Base-by-base conservation (phyloP, 2,888 invertebrate genomes). In the Polyommatus iphigenia region DNA sequence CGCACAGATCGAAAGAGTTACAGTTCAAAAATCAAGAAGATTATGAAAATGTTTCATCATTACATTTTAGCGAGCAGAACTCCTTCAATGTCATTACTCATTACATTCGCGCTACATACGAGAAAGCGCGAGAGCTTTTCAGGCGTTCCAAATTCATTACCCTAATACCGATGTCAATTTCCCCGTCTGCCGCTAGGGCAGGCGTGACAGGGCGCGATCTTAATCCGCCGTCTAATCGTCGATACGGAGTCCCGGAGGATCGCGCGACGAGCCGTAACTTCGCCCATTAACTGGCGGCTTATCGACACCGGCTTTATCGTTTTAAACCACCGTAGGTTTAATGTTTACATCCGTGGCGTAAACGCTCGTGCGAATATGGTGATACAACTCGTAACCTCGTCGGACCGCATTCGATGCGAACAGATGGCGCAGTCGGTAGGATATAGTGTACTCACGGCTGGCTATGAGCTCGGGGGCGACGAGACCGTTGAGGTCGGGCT, bases 401-500 rank as follows among this genome's bases (percentile, higher is more conserved):
- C 20, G 62, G 29, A 15, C 29, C 29, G 67, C 67, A 67, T 67
- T 32, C 29, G 15, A 29, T 18, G 15, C 29, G 67, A 67, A 32
- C 67, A 67, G 67, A 67, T 67, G 67, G 67, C 20, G 67, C 29
- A 15, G 67, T 67, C 67, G 67, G 67, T 67, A 29, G 15, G 13
- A 75, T 32, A 36, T 36, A 18, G 41, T 77, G 82, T 87, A 96
- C 97, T 96, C 93, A 99, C 99, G 98, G 90, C 96, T 96, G 82
- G 96, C 95, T 87, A 97, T 96, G 83, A 99, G 96, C 89, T 98
- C 98, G 18, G 97, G 96, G 80, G 97, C 96, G 84, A 98, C 97
- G 86, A 98, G 95, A 80, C 97, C 97, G 86, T 95, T 96, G 82
- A 98, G 95, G 92, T 98, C 98, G 79, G 98, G 98, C 92, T 98